Evolutionary conservation across 2,888 invertebrate species (phyloP).

Genomic region (Agrochola lychnidis): DNA sequence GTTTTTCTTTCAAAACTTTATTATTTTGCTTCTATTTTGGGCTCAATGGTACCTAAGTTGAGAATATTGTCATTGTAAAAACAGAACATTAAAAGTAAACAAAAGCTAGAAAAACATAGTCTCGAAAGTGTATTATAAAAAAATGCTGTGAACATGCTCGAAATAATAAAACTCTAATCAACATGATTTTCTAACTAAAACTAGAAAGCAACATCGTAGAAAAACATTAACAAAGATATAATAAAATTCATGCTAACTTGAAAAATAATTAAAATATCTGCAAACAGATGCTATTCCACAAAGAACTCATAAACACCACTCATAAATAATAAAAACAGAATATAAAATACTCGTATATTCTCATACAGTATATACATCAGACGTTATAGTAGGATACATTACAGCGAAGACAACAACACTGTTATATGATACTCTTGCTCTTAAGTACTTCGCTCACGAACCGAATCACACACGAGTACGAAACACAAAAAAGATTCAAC

Average conservation of each 20-base stretch:
- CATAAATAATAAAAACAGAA: conserved; percentile 54
- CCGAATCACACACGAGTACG: conserved; percentile 43
- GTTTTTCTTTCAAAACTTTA: not conserved
- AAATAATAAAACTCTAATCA: not conserved
- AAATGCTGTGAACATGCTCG: not conserved
- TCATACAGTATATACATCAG: conserved; percentile 11
- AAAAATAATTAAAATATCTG: conserved; percentile 53
- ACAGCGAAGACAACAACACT: conserved; percentile 47
- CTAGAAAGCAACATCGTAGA: conserved; percentile 27
- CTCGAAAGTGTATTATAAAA: not conserved
- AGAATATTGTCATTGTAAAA: not conserved
- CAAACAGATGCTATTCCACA: conserved; percentile 52
- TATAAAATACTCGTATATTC: conserved; percentile 31
- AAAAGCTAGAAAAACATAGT: not conserved
- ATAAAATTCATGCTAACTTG: conserved; percentile 31
- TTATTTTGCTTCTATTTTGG: not conserved
- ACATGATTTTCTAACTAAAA: conserved; percentile 4
- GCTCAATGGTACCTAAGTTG: not conserved
- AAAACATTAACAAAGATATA: conserved; percentile 19
- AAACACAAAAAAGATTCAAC: conserved; percentile 69
- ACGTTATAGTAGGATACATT: conserved; percentile 35
- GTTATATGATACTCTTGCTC: conserved; percentile 40
- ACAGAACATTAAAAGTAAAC: not conserved
- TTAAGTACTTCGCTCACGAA: conserved; percentile 63
- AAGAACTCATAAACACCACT: conserved; percentile 54